These are phyloP conservation scores for Andricus quercusramuli DNA, from an alignment of 2,888 invertebrate genomes.

Conservation along the genomic window DNA sequence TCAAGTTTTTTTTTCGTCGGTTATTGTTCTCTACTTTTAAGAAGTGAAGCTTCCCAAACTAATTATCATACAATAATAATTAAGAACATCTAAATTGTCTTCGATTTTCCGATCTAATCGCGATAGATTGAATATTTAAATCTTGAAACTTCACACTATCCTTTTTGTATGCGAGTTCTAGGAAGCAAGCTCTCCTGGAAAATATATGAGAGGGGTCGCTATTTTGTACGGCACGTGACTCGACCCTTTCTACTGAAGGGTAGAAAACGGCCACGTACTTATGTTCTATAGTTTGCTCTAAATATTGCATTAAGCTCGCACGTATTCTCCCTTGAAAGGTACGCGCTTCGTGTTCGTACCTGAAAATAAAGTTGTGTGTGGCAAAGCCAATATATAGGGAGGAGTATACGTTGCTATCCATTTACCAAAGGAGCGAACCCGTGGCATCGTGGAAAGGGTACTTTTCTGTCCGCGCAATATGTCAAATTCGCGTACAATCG, in stretches of 20 bases:
- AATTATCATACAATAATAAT: too few species aligned
- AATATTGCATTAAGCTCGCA: conserved; percentile 53
- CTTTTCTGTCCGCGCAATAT: conserved; percentile 58
- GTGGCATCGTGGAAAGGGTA: conserved; percentile 42
- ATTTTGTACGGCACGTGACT: conserved; percentile 69
- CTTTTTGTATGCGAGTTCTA: neutral
- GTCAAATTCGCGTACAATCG: conserved; percentile 59
- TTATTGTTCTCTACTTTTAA: too few species aligned
- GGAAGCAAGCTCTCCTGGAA: neutral
- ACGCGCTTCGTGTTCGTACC: conserved; percentile 28
- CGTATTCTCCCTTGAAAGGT: conserved; percentile 50
- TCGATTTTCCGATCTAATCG: neutral
- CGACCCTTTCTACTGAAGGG: conserved; percentile 58
- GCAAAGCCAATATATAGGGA: conserved; percentile 14
- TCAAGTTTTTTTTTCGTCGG: too few species aligned
- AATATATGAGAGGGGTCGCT: conserved; percentile 58
- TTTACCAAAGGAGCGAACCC: conserved; percentile 37
- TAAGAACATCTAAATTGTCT: too few species aligned
- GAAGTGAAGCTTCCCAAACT: too few species aligned
- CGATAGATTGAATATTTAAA: neutral
- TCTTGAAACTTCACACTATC: neutral
- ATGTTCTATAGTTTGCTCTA: conserved; percentile 56
- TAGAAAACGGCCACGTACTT: conserved; percentile 62
- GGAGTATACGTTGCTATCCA: conserved; percentile 27
- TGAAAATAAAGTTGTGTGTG: conserved; percentile 12